A percentile compares a stretch with the other conserved stretches of the same genome.
These are phyloP conservation scores for Ophion obscuratus DNA, from an alignment of 2,888 invertebrate species.

Conservation along the genomic window DNA sequence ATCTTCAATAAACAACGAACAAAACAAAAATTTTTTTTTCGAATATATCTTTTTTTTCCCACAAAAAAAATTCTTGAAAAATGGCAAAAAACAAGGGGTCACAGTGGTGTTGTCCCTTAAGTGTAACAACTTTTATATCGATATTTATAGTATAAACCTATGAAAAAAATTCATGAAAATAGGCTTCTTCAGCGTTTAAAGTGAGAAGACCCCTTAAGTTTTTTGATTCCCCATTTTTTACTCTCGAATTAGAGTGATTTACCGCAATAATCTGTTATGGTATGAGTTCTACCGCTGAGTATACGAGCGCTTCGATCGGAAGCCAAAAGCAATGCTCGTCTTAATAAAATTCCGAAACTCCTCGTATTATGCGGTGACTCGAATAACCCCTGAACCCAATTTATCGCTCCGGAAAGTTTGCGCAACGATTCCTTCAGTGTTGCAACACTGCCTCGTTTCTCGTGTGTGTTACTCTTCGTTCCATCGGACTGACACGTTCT, in stretches of 20 bases:
- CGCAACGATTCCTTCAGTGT: slow-evolving; percentile 9
- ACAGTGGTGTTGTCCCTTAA: too few species aligned
- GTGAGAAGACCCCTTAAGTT: too few species aligned
- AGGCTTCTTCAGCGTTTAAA: too few species aligned
- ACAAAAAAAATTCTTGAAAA: too few species aligned
- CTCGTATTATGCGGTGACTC: slow-evolving; percentile 7
- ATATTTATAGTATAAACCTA: too few species aligned
- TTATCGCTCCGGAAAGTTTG: slow-evolving; percentile 17
- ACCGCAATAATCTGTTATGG: not conserved
- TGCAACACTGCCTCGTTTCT: not conserved
- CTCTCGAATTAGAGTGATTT: not conserved
- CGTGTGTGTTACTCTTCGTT: not conserved
- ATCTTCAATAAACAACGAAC: too few species aligned
- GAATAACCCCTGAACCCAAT: slow-evolving; percentile 10
- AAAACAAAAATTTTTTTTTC: too few species aligned
- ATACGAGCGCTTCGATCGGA: not conserved
- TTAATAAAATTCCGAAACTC: not conserved
- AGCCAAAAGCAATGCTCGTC: not conserved
- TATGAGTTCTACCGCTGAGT: not conserved
- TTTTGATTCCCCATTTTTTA: not conserved
- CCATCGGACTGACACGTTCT: not conserved
- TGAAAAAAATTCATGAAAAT: too few species aligned
- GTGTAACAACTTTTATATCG: too few species aligned
- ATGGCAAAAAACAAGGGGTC: too few species aligned
- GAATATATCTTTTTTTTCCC: too few species aligned